phyloP scores from a whole-genome alignment of 2,888 invertebrate species.

The Campaea margaritaria region DNA sequence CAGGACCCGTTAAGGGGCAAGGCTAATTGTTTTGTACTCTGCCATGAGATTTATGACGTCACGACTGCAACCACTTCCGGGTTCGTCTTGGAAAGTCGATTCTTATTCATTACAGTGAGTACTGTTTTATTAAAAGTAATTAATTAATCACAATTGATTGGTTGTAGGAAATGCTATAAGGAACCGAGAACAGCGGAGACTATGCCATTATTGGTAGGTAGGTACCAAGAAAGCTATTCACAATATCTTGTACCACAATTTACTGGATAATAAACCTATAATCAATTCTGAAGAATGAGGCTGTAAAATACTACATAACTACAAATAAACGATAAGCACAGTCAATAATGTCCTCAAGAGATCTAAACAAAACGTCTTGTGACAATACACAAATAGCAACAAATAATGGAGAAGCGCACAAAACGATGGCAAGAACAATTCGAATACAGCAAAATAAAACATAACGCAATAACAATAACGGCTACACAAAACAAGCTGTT shows the following conservation, averaged over 20 bases:
- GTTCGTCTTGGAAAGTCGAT: conserved; percentile 31
- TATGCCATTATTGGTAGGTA: conserved; percentile 13
- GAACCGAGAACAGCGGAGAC: conserved; percentile 1
- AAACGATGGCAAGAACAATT: conserved; percentile 30
- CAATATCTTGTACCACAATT: conserved; percentile 4
- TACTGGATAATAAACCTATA: conserved; percentile 8
- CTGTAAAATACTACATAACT: conserved; percentile 24
- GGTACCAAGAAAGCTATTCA: conserved; percentile 11
- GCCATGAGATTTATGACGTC: conserved; percentile 69
- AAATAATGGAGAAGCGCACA: conserved; percentile 23
- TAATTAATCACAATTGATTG: conserved; percentile 1
- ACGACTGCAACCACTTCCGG: conserved; percentile 59
- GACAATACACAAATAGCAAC: conserved; percentile 23
- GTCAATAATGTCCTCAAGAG: conserved; percentile 4
- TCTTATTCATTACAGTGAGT: conserved; percentile 28
- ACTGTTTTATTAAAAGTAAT: not conserved
- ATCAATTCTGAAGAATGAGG: conserved; percentile 12
- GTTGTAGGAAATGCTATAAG: conserved; percentile 4
- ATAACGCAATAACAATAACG: conserved; percentile 42
- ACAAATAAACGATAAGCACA: conserved; percentile 10
- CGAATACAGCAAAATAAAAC: conserved; percentile 31
- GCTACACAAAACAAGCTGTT: conserved; percentile 44
- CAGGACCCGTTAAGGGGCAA: conserved; percentile 62
- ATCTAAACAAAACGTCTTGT: conserved; percentile 20
- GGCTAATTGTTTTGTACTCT: conserved; percentile 71